Evolutionary conservation across 2,797 vertebrate species (phyloP).

Genomic region (Anas georgica): DNA sequence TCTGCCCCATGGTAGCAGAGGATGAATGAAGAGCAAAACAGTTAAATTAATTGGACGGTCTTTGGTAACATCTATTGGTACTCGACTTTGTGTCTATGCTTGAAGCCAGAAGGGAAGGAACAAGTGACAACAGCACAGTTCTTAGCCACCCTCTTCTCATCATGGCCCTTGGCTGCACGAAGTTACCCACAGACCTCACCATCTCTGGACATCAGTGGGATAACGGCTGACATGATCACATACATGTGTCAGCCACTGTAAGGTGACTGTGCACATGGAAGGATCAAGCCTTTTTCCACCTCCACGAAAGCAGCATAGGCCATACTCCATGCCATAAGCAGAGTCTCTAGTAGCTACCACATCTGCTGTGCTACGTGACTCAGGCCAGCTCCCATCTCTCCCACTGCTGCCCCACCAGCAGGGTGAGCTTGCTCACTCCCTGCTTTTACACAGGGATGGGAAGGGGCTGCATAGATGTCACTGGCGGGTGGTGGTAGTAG

Average conservation of each 20-base stretch:
- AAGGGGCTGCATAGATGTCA: not conserved
- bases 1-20: not conserved
- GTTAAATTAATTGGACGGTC: not conserved
- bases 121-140: fast-evolving
- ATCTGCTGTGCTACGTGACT: too few species aligned
- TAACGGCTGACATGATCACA: not conserved
- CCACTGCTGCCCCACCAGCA: too few species aligned
- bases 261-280: not conserved
- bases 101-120: not conserved
- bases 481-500: not conserved
- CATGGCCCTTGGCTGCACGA: not conserved
- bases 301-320: too few species aligned
- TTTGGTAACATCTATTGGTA: not conserved
- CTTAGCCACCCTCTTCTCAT: not conserved
- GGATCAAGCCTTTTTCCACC: not conserved
- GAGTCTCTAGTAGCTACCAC: too few species aligned
- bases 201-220: not conserved
- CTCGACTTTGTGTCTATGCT: not conserved
- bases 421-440: too few species aligned
- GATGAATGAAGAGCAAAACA: not conserved
- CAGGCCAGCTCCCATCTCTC: too few species aligned
- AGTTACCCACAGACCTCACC: not conserved
- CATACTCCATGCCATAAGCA: too few species aligned
- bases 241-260: not conserved
- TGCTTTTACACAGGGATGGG: too few species aligned